Evolutionary conservation across 2,888 invertebrate species (phyloP), one percentile per base, ranked within the genome.

Genomic region (Cyclophora albipunctata): DNA sequence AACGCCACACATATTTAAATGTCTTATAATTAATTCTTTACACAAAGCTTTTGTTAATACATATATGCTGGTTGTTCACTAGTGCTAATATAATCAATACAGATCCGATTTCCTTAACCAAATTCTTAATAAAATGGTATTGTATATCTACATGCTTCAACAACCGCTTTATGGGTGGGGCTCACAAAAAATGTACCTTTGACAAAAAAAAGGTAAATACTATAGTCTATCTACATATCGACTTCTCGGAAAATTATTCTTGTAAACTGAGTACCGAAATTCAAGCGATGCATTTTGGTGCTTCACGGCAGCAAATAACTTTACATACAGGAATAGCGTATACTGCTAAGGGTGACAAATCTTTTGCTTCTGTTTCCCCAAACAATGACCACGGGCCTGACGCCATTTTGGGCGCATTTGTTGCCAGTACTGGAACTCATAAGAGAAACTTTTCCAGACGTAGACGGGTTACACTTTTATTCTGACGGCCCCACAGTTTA

Each of bases 211-310:
- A 20, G 2, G 20, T 20, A 20, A 20, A 20, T 20, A n/a, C n/a
- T n/a, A 20, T 20, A 20, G 20, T 20, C 20, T 20, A 20, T 1
- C 20, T 46, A 33, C 45, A 46, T 37, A 43, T 42, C 6, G 49
- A 49, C 37, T 49, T 49, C 37, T 49, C 45, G n/a, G 49, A 50
- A 46, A 50, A 50, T 50, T 50, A 50, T 44, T n/a, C 7, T n/a
- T 46, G 46, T 34, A 50, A 46, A 7, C 3, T 40, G n/a, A 37
- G 44, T 40, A 34, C 34, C 5, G 50, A 50, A 46, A 46, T 50
- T 34, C 50, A 50, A 43, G 43, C 46, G 5, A 43, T 50, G 40
- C 50, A 50, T 20, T 50, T 50, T 34, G 50, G 46, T 4, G 43
- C 46, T 33, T 43, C 50, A n/a, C 7, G 34, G 6, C 37, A n/a